phyloP scores from a whole-genome alignment of 64 coral and sea anemone species.

The Exaiptasia diaphana region DNA sequence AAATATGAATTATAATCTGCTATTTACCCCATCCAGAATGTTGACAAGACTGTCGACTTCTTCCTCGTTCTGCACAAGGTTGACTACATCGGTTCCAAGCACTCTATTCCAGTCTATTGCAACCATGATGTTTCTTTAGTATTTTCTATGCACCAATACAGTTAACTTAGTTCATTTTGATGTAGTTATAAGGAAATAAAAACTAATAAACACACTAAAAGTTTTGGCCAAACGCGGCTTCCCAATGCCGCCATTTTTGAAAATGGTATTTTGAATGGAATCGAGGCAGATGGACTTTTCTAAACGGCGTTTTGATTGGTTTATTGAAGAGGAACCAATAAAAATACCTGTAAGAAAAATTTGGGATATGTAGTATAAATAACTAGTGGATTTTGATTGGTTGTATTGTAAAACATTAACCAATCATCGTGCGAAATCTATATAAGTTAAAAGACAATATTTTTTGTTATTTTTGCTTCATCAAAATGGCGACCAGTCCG shows the following conservation, averaged over 20 bases:
- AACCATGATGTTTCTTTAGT: conserved; percentile 48
- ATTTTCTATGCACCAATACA: background rate
- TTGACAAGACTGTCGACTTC: conserved; percentile 79
- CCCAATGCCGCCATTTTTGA: conserved; percentile 88
- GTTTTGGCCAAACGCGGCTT: conserved; percentile 8
- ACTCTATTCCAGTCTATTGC: conserved; percentile 88
- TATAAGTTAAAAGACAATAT: no score
- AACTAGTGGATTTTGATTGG: no score
- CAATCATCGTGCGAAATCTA: no score
- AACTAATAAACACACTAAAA: background rate
- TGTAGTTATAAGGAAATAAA: background rate
- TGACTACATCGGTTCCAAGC: conserved; percentile 50
- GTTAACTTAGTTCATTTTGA: background rate
- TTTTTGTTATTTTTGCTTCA: no score
- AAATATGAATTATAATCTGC: background rate
- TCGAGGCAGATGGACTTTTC: conserved; percentile 14
- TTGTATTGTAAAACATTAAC: no score
- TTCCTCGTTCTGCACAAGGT: conserved; percentile 63
- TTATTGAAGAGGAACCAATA: no score
- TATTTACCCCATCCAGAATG: conserved; percentile 67
- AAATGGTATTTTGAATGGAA: conserved; percentile 51
- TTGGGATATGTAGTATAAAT: no score
- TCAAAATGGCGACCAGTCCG: conserved; percentile 22
- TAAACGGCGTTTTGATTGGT: no score
- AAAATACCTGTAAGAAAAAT: no score